Conservation (phyloP, 2,113 vertebrate species). For the Prunella himalayana region DNA sequence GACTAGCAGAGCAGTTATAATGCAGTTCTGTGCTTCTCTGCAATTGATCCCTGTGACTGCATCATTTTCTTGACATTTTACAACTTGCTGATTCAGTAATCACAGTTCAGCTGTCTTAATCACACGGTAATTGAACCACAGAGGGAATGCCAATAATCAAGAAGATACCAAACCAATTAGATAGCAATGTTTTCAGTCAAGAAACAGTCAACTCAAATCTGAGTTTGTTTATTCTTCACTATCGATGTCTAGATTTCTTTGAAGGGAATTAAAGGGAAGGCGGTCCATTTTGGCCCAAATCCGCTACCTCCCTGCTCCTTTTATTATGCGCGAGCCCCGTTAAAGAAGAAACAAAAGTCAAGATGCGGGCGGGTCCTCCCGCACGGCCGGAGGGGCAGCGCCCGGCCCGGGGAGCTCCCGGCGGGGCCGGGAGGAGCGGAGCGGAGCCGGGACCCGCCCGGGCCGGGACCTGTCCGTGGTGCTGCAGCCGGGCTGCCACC, state of each 20-base stretch:
- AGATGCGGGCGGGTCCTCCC: too few species aligned
- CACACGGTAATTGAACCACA: neutral
- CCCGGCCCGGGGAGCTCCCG: neutral
- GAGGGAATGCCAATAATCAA: neutral
- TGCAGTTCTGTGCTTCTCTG: neutral
- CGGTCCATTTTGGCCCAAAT: neutral
- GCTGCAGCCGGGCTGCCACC: neutral
- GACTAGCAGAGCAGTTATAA: neutral
- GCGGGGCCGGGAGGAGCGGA: neutral
- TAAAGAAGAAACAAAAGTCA: neutral
- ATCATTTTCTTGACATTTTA: neutral
- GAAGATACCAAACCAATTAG: neutral
- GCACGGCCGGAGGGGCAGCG: neutral
- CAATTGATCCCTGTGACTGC: neutral
- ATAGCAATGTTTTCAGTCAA: neutral
- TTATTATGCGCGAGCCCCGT: rapidly evolving
- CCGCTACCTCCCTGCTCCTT: rapidly evolving
- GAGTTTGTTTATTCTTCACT: neutral
- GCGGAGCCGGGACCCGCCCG: neutral
- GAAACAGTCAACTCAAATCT: neutral
- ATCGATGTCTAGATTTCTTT: neutral
- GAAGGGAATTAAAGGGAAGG: neutral
- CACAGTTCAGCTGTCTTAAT: neutral
- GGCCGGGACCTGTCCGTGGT: neutral
- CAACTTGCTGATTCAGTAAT: neutral